These are phyloP conservation scores for Pseudomyrmex dendroicus DNA, from an alignment of 1,140 invertebrate genomes.

Conservation along the genomic window DNA sequence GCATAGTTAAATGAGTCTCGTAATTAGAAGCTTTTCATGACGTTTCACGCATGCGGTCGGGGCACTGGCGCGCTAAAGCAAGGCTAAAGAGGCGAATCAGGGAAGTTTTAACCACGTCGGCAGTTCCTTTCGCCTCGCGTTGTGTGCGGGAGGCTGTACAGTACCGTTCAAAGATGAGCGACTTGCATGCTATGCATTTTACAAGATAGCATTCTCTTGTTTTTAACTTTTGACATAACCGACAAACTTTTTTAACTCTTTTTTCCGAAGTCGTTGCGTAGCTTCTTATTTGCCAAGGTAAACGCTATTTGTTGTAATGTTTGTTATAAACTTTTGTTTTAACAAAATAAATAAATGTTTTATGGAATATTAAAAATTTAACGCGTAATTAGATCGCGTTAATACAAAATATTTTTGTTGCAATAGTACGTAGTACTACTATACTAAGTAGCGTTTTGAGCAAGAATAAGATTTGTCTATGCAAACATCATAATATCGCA, in stretches of 20 bases:
- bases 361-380: no score
- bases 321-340: no score
- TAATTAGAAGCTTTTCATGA: slow-evolving; percentile 68
- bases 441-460: no score
- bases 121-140: slow-evolving; percentile 27
- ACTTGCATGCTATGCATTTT: slow-evolving; percentile 2
- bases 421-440: no score
- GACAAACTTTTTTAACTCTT: no score
- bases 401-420: no score
- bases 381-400: accelerated
- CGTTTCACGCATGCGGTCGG: slow-evolving; percentile 31
- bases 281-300: no score
- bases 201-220: slow-evolving; percentile 9
- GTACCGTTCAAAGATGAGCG: not conserved
- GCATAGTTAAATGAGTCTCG: slow-evolving; percentile 62
- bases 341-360: no score
- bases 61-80: slow-evolving; percentile 1
- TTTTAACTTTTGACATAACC: not conserved
- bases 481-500: no score
- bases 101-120: slow-evolving; percentile 27
- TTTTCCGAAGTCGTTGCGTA: no score
- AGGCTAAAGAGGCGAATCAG: slow-evolving; percentile 53
- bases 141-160: not conserved
- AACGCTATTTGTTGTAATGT: no score
- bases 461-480: no score